These are phyloP conservation scores for Drosophila nigrodunni DNA, from an alignment of 1,140 invertebrate genomes.

Conservation along the genomic window DNA sequence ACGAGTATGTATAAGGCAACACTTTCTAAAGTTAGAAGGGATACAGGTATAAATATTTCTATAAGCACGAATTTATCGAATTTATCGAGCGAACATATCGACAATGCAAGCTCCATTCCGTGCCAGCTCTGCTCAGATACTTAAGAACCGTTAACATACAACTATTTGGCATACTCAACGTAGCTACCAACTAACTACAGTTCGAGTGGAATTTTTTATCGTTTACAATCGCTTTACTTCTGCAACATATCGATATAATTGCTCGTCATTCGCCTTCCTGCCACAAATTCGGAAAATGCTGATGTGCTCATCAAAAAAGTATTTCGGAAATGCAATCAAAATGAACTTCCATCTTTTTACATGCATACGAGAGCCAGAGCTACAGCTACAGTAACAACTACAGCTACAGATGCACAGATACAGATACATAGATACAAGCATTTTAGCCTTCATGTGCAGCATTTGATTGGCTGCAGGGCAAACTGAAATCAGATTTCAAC, in stretches of 20 bases:
- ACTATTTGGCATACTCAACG: no score
- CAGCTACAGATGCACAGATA: background rate
- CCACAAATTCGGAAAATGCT: background rate
- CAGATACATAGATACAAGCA: slow-evolving; percentile 6
- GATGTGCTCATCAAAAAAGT: slow-evolving; percentile 43
- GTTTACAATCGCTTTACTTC: background rate
- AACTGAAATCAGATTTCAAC: slow-evolving; percentile 42
- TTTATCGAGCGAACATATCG: no score
- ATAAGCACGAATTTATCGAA: no score
- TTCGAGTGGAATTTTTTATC: background rate
- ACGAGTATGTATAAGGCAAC: no score
- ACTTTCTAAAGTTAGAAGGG: no score
- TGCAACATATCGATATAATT: slow-evolving; percentile 3
- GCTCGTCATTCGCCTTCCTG: background rate
- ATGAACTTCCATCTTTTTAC: slow-evolving; percentile 28
- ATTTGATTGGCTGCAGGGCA: slow-evolving; percentile 45
- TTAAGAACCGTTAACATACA: no score
- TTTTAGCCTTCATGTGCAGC: slow-evolving; percentile 43
- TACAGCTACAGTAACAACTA: background rate
- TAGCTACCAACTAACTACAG: no score
- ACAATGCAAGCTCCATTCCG: no score
- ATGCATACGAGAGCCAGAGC: background rate
- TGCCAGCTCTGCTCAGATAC: no score
- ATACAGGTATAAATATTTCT: no score
- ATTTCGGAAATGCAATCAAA: slow-evolving; percentile 49